These are phyloP conservation scores for Acridotheres tristis DNA, from an alignment of 2,797 vertebrate genomes.

Conservation along the genomic window DNA sequence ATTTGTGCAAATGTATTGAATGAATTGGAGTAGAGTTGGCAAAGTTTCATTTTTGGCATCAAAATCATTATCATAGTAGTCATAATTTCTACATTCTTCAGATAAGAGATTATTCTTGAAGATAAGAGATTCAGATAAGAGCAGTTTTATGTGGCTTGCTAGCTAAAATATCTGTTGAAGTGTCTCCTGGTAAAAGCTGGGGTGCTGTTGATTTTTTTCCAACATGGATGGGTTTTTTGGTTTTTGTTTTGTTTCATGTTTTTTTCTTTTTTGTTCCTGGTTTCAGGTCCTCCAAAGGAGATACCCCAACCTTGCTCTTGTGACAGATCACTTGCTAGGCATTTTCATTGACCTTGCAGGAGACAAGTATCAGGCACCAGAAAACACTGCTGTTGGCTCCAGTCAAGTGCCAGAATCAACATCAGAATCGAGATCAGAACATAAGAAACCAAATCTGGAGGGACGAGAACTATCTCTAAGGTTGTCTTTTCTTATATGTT, in stretches of 20 bases:
- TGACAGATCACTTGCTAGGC: constrained; percentile 87
- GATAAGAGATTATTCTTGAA: not conserved
- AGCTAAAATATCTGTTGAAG: not conserved
- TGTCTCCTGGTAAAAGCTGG: not conserved
- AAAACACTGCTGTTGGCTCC: not conserved
- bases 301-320: constrained; percentile 80
- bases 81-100: not conserved
- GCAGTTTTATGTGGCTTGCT: not conserved
- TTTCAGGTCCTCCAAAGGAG: constrained; percentile 83
- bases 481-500: constrained; percentile 64
- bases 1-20: not conserved
- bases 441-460: constrained; percentile 80
- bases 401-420: not conserved
- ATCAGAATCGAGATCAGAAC: constrained; percentile 68
- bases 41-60: not conserved
- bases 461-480: constrained; percentile 91
- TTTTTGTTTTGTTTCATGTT: not conserved
- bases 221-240: not conserved
- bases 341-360: constrained; percentile 91
- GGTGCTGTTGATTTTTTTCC: not conserved
- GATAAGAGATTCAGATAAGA: not conserved
- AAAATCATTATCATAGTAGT: not conserved
- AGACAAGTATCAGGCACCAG: constrained; percentile 78
- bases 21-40: not conserved
- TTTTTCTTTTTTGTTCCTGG: not conserved